These are phyloP conservation scores for Centroberyx gerrardi DNA, from an alignment of 2,797 vertebrate species.

Conservation along the genomic window DNA sequence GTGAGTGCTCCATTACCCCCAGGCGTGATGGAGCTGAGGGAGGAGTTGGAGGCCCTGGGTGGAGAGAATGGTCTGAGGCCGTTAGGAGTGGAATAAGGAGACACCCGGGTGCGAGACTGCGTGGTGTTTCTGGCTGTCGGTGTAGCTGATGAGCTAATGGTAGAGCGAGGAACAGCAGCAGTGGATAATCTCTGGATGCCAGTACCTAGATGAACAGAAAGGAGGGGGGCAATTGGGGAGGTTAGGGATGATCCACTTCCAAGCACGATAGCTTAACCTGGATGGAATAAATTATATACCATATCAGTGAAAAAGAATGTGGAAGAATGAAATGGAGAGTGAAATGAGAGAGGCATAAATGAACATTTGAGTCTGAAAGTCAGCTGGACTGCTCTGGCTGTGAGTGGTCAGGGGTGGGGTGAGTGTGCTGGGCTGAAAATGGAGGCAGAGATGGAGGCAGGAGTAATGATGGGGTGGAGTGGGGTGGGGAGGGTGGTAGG, in stretches of 20 bases:
- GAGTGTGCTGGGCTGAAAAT: constrained; percentile 67
- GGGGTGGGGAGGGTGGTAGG: constrained; percentile 56
- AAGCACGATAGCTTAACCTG: constrained; percentile 56
- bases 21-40: constrained; percentile 73
- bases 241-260: constrained; percentile 51
- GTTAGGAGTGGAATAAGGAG: constrained; percentile 59
- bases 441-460: constrained; percentile 71
- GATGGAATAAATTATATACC: constrained; percentile 65
- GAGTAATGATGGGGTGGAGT: constrained; percentile 63
- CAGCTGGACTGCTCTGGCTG: constrained; percentile 57
- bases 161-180: constrained; percentile 66
- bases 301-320: constrained; percentile 53
- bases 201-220: constrained; percentile 79
- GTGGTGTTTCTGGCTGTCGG: constrained; percentile 66
- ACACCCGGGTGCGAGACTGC: constrained; percentile 44
- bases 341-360: constrained; percentile 49
- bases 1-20: constrained; percentile 75
- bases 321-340: constrained; percentile 71
- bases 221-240: constrained; percentile 34
- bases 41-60: constrained; percentile 70
- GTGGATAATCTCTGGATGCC: constrained; percentile 50
- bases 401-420: constrained; percentile 57
- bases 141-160: constrained; percentile 70
- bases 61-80: constrained; percentile 59
- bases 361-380: constrained; percentile 40